Evolutionary conservation across 2,888 invertebrate species (phyloP).

Genomic region (Athalia rosae): DNA sequence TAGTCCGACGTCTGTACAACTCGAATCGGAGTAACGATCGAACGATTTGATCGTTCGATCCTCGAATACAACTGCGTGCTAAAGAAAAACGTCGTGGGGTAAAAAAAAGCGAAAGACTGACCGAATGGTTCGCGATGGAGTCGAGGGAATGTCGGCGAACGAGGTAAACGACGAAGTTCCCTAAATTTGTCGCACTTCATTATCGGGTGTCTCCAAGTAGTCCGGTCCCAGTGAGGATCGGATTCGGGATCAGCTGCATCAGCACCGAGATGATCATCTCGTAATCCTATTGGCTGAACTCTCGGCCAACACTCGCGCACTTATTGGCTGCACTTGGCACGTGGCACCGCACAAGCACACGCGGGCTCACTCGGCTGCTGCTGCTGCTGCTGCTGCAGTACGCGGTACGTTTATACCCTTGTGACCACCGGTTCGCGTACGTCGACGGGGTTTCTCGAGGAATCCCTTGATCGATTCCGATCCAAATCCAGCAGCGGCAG

Average conservation of each 20-base stretch:
- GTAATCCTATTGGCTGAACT: conserved; percentile 60
- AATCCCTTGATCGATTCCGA: no score
- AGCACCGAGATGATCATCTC: conserved; percentile 51
- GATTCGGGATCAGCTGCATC: no score
- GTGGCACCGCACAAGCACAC: conserved; percentile 54
- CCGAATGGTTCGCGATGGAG: conserved; percentile 8
- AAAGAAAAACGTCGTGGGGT: not conserved
- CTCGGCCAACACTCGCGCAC: conserved; percentile 53
- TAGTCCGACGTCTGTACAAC: no score
- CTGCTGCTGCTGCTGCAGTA: not conserved
- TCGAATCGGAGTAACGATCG: no score
- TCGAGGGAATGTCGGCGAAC: not conserved
- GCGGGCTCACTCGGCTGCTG: not conserved
- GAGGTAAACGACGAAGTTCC: no score
- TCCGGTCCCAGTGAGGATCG: conserved; percentile 17
- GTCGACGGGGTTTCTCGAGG: no score
- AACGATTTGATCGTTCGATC: no score
- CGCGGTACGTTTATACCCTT: no score
- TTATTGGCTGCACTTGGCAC: conserved; percentile 61
- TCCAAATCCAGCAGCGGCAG: no score
- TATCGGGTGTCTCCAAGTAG: conserved; percentile 37
- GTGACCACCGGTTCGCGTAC: no score
- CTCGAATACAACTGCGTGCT: not conserved
- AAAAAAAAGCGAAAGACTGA: conserved; percentile 12
- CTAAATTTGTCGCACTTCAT: conserved; percentile 18